A percentile compares a stretch with the other conserved stretches of the same genome.
These are phyloP conservation scores for Drosophila testacea DNA, from an alignment of 2,888 invertebrate species.

Conservation along the genomic window DNA sequence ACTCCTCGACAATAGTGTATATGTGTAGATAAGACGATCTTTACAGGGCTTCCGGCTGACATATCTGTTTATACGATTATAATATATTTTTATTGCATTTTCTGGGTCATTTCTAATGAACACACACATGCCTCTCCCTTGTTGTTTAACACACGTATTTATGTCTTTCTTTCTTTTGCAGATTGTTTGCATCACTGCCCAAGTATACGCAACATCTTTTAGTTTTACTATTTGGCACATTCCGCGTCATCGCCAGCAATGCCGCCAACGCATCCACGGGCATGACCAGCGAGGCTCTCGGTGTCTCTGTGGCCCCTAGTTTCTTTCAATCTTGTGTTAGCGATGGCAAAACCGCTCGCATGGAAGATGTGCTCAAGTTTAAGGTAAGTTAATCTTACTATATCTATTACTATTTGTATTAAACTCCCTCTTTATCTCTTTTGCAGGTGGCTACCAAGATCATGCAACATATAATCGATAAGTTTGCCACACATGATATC, in stretches of 20 bases:
- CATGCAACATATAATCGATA: conserved; percentile 98
- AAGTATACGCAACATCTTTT: conserved; percentile 96
- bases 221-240: conserved; percentile 98
- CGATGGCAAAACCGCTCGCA: conserved; percentile 96
- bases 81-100: conserved; percentile 28
- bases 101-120: conserved; percentile 28
- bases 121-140: conserved; percentile 5
- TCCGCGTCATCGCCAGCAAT: conserved; percentile 96
- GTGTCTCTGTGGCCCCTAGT: conserved; percentile 97
- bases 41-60: conserved; percentile 49
- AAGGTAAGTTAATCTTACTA: conserved; percentile 88
- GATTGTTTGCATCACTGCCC: conserved; percentile 94
- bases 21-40: conserved; percentile 47
- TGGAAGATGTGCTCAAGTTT: conserved; percentile 97
- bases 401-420: not conserved
- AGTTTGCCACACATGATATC: conserved; percentile 97
- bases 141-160: conserved; percentile 33
- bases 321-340: conserved; percentile 98
- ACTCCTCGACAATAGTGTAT: conserved; percentile 1
- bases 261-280: conserved; percentile 95
- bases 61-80: conserved; percentile 22
- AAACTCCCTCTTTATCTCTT: not conserved
- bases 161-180: conserved; percentile 84
- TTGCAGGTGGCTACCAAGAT: conserved; percentile 95
- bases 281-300: conserved; percentile 97